Conservation (phyloP, 2,888 invertebrate genomes). For the Drosophila hawaiiensis region DNA sequence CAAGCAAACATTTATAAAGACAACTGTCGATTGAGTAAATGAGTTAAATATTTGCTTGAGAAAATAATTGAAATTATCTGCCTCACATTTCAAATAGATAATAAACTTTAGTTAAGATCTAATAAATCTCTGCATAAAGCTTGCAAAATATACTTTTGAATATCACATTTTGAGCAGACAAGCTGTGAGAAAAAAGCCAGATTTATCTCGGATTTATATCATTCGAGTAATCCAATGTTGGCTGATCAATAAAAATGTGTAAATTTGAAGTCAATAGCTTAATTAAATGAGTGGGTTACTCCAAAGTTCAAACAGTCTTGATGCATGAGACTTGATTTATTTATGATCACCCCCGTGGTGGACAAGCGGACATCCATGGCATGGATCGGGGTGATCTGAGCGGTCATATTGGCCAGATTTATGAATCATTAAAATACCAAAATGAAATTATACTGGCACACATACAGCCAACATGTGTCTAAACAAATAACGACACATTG, state of each 20-base stretch:
- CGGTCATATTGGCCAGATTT: conserved; percentile 64
- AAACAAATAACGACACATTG: conserved; percentile 73
- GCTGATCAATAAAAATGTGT: conserved; percentile 4
- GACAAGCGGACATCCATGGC: conserved; percentile 35
- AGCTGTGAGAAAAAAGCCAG: no score
- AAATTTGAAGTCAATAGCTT: conserved; percentile 4
- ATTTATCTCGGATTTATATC: not conserved
- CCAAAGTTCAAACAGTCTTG: conserved; percentile 19
- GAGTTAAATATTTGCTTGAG: no score
- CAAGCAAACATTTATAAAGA: not conserved
- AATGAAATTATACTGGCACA: conserved; percentile 32
- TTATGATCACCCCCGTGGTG: conserved; percentile 47
- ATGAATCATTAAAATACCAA: conserved; percentile 63
- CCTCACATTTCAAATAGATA: not conserved
- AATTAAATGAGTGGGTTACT: conserved; percentile 32
- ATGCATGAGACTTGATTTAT: conserved; percentile 53
- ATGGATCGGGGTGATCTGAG: conserved; percentile 56
- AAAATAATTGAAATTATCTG: not conserved
- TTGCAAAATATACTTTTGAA: not conserved
- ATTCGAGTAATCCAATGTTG: not conserved
- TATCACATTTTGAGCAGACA: not conserved
- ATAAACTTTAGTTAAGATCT: not conserved
- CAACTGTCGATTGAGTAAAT: not conserved
- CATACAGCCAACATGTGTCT: conserved; percentile 55
- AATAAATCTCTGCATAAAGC: not conserved